phyloP scores from a whole-genome alignment of 2,797 vertebrate species.

The Coilia nasus region DNA sequence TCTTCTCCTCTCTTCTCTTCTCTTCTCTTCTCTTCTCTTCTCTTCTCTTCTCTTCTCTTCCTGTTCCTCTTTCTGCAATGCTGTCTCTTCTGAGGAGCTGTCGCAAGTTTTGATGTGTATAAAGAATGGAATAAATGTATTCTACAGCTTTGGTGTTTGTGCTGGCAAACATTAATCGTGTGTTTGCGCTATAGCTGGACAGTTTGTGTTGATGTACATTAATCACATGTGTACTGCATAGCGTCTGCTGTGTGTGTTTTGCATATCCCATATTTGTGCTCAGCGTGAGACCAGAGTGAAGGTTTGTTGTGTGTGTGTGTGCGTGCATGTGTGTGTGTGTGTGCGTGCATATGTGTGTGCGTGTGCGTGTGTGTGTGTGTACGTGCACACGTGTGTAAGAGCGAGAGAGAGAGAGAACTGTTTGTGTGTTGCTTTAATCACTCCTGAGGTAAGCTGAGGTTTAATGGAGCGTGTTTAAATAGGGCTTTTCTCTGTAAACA shows the following conservation, averaged over 20 bases:
- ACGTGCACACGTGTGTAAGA: not conserved
- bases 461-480: not conserved
- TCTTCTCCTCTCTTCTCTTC: conserved; percentile 29
- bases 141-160: not conserved
- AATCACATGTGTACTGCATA: too few species aligned
- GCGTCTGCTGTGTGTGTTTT: too few species aligned
- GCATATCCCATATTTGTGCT: not conserved
- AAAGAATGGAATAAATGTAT: not conserved
- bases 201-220: too few species aligned
- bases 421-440: conserved; percentile 5
- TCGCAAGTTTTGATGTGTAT: not conserved
- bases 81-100: not conserved
- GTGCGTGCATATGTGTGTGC: not conserved
- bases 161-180: too few species aligned
- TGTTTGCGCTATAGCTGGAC: too few species aligned
- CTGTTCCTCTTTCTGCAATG: not conserved
- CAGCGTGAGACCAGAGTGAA: not conserved
- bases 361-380: conserved; percentile 6
- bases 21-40: conserved; percentile 21
- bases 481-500: not conserved
- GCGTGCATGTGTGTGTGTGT: not conserved
- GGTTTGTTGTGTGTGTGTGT: not conserved
- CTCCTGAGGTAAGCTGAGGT: not conserved
- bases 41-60: not conserved
- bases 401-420: not conserved